These are phyloP conservation scores for Odontamblyopus lacepedii DNA, from an alignment of 2,797 vertebrate species.

Conservation along the genomic window DNA sequence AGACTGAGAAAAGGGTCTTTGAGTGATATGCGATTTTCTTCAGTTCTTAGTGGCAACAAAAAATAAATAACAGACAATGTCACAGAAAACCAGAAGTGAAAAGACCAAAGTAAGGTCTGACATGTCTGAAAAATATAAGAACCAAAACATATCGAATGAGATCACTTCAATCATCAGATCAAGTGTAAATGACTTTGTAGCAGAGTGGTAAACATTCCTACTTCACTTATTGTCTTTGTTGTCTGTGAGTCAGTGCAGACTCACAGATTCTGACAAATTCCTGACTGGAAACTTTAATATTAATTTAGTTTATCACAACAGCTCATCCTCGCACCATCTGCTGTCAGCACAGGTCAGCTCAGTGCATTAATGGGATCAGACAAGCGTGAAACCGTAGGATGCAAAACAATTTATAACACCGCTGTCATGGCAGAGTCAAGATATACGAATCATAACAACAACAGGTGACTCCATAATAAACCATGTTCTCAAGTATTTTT, in stretches of 20 bases:
- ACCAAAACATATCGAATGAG: no score
- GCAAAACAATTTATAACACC: background rate
- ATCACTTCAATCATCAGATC: background rate
- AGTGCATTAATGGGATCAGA: background rate
- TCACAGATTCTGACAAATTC: background rate
- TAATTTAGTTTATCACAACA: background rate
- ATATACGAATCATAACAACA: background rate
- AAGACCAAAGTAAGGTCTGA: background rate
- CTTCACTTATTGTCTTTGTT: background rate
- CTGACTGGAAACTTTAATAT: background rate
- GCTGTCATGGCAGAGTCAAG: background rate
- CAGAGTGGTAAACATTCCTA: background rate
- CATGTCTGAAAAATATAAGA: background rate
- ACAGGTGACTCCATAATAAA: background rate
- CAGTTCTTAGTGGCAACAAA: no score
- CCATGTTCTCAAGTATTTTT: background rate
- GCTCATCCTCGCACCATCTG: background rate
- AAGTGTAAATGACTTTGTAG: no score
- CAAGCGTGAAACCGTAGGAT: background rate
- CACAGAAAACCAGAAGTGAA: no score
- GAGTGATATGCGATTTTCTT: no score
- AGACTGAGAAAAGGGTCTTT: no score
- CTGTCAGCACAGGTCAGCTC: background rate
- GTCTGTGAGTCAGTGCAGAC: background rate
- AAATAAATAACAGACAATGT: no score